Base-by-base conservation (phyloP, 2,797 vertebrate species). In the Rhabdomys pumilio region DNA sequence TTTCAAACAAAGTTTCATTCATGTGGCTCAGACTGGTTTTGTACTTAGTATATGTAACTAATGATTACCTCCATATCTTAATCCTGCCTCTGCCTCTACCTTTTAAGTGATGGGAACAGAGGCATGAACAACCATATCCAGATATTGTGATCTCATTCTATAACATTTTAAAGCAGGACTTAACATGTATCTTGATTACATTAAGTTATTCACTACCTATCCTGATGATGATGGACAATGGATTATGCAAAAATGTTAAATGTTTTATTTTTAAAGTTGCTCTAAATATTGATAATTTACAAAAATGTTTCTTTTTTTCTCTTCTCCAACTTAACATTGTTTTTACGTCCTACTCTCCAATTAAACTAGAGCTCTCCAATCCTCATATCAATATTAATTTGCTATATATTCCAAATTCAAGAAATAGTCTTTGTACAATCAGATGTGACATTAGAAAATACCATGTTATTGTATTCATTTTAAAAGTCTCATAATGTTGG, bases 31-130 rank as follows among this genome's bases (percentile, higher is more conserved):
- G 22, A 14, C 14, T 57, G 11, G 14, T 29, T 83, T 59, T 61
- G 57, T 41, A 61, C 57, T 61, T 61, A 57, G 14, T 61, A 6
- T 59, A 24, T 83, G 38, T 83, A 41, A 41, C 81, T 83, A 24
- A 83, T 13, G 7, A 47, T 61, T 63, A 29, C 15, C 38, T 84
- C 59, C 1, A 11, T 41, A 1, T 12, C 80, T 22, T 59, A 26
- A 22, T 38, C 55, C 2, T 59, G 53, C 11, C 53, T 57, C 76
- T 55, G 53, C 11, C 53, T 57, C 76, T 55, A 10, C 34, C 8
- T 44, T 3, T 7, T 3, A 24, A 0, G 1, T 59, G 7, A 22
- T 29, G 57, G 24, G 6, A 44, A 61, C 0, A 14, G 1, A 63
- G 81, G 38, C 24, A 29, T 63, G 6, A 26, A 41, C n/a, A 29